Evolutionary conservation across 2,888 invertebrate genomes (phyloP), one percentile per base, ranked within the genome.

Genomic region (Cabera pusaria): DNA sequence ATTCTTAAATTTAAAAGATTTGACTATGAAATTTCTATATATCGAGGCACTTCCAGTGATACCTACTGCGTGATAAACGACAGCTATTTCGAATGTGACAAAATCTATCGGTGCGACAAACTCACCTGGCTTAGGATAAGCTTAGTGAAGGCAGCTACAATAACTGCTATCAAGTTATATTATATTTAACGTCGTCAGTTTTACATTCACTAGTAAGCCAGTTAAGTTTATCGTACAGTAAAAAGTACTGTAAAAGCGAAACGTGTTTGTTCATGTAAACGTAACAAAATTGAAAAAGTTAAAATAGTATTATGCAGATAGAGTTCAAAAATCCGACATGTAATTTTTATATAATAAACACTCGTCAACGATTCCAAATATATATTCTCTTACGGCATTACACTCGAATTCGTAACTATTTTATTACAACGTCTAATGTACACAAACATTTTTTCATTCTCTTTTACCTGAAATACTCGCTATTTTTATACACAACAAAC

Each of bases 401-500:
- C 77, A 80, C 73, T 77, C 76, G 72, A 74, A 64, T 73, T 69
- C 71, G 71, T 77, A 79, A 79, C 75, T 86, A 84, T 40, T 40
- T 80, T 74, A 78, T 72, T 78, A 85, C 81, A 82, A 78, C 70
- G 73, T 76, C 74, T 79, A 86, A 81, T 83, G 76, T 84, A 86
- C 83, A 86, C 75, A 75, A 66, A 60, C 49, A 66, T 75, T 67
- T 69, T 14, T 14, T 76, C 69, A 76, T 81, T 79, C 80, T 72
- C 68, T 71, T 76, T 78, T 76, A 80, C 76, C 76, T 73, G 72
- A 82, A 79, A 78, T 76, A 81, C 74, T 76, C 64, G 63, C 77
- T 81, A 81, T 75, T 68, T 53, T 78, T 75, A 80, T 83, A 86
- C 80, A 88, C 83, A 87, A 85, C 86, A 87, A 84, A 84, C 78